Percentiles rank a stretch among this genome's conserved stretches.
phyloP scores from a whole-genome alignment of 2,888 invertebrate genomes.

The Cephus sareptanus region DNA sequence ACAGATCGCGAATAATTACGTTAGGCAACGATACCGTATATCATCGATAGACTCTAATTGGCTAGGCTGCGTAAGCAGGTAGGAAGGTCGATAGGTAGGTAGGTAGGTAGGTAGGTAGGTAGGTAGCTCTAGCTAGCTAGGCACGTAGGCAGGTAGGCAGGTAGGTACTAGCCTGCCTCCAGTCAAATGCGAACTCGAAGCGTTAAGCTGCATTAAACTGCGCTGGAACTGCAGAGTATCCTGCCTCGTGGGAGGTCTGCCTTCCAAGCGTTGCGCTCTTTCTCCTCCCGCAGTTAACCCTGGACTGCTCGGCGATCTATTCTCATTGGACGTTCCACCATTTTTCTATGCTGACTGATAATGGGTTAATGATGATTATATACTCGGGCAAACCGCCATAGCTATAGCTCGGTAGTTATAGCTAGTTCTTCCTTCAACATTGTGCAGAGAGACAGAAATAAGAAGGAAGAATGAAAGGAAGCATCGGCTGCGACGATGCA shows the following conservation, averaged over 20 bases:
- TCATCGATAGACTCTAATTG: slow-evolving; percentile 35
- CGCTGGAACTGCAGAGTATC: neutral
- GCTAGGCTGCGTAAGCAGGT: slow-evolving; percentile 12
- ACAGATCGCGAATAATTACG: slow-evolving; percentile 30
- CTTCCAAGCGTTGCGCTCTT: slow-evolving; percentile 14
- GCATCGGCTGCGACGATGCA: slow-evolving; percentile 45
- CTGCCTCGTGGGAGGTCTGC: slow-evolving; percentile 29
- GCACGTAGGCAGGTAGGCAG: no score
- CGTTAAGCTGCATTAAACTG: no score
- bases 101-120: no score
- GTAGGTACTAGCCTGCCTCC: no score
- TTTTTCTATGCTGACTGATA: slow-evolving; percentile 53
- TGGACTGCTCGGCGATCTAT: slow-evolving; percentile 35
- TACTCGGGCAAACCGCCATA: neutral
- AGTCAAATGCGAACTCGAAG: no score
- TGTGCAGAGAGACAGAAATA: neutral
- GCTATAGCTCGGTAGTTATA: no score
- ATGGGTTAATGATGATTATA: slow-evolving; percentile 57
- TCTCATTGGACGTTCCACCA: slow-evolving; percentile 50
- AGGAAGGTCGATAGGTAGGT: no score
- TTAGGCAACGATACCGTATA: slow-evolving; percentile 26
- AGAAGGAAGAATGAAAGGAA: neutral
- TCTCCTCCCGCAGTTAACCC: slow-evolving; percentile 42
- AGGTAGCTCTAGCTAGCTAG: no score
- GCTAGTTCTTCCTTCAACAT: no score